Percentiles rank a stretch among this genome's conserved stretches.
Conservation (phyloP, 2,797 vertebrate genomes). For the Sternotherus odoratus region DNA sequence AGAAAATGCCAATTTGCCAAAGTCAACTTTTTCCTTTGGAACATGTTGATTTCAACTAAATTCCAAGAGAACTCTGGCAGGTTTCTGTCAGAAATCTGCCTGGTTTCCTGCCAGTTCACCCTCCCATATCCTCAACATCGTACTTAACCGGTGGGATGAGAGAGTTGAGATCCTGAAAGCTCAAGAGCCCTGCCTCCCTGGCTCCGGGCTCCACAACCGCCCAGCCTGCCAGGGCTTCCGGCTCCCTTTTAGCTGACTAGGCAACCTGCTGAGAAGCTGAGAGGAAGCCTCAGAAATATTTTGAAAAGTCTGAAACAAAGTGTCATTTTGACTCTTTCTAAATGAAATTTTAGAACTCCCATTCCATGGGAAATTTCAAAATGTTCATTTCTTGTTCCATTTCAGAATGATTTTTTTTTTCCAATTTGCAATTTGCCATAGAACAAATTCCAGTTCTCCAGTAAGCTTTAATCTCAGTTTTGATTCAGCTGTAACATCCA, state of each 20-base stretch:
- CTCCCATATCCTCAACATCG: neutral
- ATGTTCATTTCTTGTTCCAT: neutral
- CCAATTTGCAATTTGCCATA: conserved; percentile 57
- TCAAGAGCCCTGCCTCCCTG: neutral
- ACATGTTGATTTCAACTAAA: neutral
- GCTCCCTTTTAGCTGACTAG: neutral
- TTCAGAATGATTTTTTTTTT: conserved; percentile 43
- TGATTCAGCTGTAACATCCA: conserved; percentile 46
- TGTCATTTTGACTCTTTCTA: conserved; percentile 1
- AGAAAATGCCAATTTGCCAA: neutral
- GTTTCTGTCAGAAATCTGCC: neutral
- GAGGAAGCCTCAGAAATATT: neutral
- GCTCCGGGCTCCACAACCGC: conserved; percentile 32
- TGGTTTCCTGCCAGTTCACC: neutral
- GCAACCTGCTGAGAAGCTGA: neutral
- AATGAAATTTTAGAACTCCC: neutral
- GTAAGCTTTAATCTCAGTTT: conserved; percentile 34
- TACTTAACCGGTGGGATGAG: neutral
- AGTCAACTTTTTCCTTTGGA: neutral
- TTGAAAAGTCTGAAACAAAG: conserved; percentile 21
- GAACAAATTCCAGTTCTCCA: conserved; percentile 20
- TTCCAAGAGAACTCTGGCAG: neutral
- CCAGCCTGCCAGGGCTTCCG: neutral
- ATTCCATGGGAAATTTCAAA: conserved; percentile 28
- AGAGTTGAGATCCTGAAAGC: neutral